Base-by-base conservation (phyloP, 2,113 vertebrate species). In the Syngnathus typhle region DNA sequence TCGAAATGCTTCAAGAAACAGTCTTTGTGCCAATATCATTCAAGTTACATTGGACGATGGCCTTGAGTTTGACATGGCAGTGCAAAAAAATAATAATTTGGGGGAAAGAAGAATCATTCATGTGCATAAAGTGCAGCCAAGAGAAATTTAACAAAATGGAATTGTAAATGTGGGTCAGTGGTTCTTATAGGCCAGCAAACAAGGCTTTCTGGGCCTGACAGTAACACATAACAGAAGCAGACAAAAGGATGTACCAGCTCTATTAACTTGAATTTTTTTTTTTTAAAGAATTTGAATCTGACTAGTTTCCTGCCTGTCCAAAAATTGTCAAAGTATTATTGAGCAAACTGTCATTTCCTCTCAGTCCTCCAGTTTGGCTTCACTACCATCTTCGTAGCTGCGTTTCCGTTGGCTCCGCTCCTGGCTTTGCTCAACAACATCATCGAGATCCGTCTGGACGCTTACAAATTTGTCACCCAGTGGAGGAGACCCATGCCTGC, bases 321-420 rank as follows among this genome's bases (percentile, higher is more conserved):
- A 32, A 32, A 32, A 32, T 32, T 32, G 12, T 19, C 18, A 39
- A 59, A 8, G 15, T 32, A 58, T 27, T 1, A 55, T 15, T 18
- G 32, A 59, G 27, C 12, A 44, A 64, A 46, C 7, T 56, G 5
- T 65, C 56, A 43, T 73, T 44, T 67, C 75, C 47, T 74, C 27
- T 88, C 81, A 99, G 96, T 99, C 84, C 90, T 99, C 47, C 97
- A 99, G 87, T 99, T 99, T 88, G 96, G 97, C 75, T 99, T 98
- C 71, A 98, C 96, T 71, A 99, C 97, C 71, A 99, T 99, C 86
- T 99, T 99, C 13, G 97, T 99, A 46, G 97, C 96, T 0, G 96
- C 97, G 4, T 99, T 99, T 79, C 97, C 97, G 0, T 83, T 99
- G 89, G 97, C 97, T 23, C 97, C 97, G 44, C 94, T 99, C 15